Conservation (phyloP, 2,113 vertebrate genomes). For the Rhinichthys klamathensis region DNA sequence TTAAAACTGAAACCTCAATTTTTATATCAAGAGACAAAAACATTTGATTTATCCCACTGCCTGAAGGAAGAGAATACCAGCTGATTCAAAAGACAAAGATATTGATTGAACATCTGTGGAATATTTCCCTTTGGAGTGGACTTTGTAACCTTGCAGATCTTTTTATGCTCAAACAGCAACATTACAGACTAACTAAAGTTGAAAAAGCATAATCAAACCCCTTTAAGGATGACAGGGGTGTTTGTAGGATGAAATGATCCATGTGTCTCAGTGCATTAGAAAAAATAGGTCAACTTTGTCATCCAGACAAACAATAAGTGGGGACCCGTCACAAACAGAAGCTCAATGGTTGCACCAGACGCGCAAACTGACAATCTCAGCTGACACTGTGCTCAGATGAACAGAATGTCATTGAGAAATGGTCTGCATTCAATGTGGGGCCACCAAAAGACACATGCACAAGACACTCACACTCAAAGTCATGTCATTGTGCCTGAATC, state of each 20-base stretch:
- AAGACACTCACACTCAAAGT: slow-evolving; percentile 5
- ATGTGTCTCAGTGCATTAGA: not conserved
- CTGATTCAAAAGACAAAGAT: not conserved
- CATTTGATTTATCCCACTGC: not conserved
- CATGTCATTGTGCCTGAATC: not conserved
- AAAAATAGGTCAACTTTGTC: not conserved
- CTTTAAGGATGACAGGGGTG: not conserved
- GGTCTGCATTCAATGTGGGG: not conserved
- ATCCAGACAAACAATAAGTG: slow-evolving; percentile 51
- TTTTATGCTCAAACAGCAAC: too few species aligned
- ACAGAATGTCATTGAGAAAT: slow-evolving; percentile 12
- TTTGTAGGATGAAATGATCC: not conserved
- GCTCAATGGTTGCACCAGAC: slow-evolving; percentile 54
- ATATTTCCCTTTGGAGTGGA: not conserved
- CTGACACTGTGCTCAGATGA: slow-evolving; percentile 56
- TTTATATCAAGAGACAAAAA: not conserved
- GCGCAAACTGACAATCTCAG: slow-evolving; percentile 64
- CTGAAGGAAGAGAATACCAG: not conserved
- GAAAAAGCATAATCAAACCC: too few species aligned
- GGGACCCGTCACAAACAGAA: slow-evolving; percentile 57
- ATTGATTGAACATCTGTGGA: not conserved
- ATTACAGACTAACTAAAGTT: too few species aligned
- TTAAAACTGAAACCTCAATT: not conserved
- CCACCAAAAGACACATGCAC: slow-evolving; percentile 9
- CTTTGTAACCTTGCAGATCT: too few species aligned